Base-by-base conservation (phyloP, 2,797 vertebrate species). In the Acipenser ruthenus region DNA sequence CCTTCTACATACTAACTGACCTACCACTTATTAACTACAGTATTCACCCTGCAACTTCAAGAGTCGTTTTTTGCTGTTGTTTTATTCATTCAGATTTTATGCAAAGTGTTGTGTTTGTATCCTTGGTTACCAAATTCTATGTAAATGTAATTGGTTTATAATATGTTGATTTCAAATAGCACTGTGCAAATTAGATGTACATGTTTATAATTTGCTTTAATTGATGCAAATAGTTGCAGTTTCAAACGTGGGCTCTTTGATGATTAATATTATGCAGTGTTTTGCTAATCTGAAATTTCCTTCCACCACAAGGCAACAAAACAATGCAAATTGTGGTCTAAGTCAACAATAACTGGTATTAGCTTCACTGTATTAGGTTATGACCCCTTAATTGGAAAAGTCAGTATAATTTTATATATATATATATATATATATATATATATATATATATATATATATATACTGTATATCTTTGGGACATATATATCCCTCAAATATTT, bases 81-180 rank as follows among this genome's bases (percentile, higher is more conserved):
- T 53, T 66, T 63, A 63, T 56, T 48, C 23, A 37, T 49, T 49
- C 15, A 50, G 56, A 48, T 70, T 63, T 60, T 64, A 66, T 67
- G 60, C 66, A 67, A 58, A 58, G 56, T 60, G 53, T 67, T 52
- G 12, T 70, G 65, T 75, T 78, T 71, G 84, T 87, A 83, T 77
- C 85, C 83, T 75, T 87, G 86, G 82, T 81, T 89, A 87, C 84
- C 52, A 81, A 83, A 82, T 77, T 77, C 79, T 77, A 59, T 70
- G 71, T 77, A 64, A 72, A 80, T 78, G 82, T 85, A 88, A 88
- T 86, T 82, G 83, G 87, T 83, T 83, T 83, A 85, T 86, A 86
- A 82, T 87, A 87, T 86, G 82, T 81, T 84, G 84, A 89, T 87
- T 80, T 74, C 12, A 81, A 86, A 78, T 78, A 81, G 80, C 75